These are phyloP conservation scores for Odontophorus gujanensis DNA, from an alignment of 2,113 vertebrate species.

Conservation along the genomic window DNA sequence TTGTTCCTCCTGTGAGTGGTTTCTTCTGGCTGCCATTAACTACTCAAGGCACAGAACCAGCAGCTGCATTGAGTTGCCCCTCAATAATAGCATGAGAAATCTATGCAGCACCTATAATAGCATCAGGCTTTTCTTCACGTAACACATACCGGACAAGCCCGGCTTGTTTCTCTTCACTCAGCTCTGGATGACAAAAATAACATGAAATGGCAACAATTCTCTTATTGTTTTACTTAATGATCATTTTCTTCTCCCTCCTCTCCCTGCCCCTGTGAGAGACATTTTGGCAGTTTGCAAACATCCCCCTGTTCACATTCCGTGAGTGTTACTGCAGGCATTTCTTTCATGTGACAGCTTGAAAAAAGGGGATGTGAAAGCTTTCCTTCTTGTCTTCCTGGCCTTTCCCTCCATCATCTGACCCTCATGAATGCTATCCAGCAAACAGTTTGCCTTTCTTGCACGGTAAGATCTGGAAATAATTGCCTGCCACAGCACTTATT, in stretches of 20 bases:
- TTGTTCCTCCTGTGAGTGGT: background rate
- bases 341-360: slow-evolving; percentile 72
- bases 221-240: slow-evolving; percentile 2
- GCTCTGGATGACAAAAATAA: background rate
- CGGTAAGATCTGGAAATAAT: slow-evolving; percentile 71
- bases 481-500: slow-evolving; percentile 40
- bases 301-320: slow-evolving; percentile 49
- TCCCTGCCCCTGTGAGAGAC: background rate
- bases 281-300: slow-evolving; percentile 19
- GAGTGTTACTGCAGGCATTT: slow-evolving; percentile 57
- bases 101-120: background rate
- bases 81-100: background rate
- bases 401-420: slow-evolving; percentile 57
- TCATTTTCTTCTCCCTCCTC: slow-evolving; percentile 29
- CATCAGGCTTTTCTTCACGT: background rate
- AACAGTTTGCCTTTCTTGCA: slow-evolving; percentile 56
- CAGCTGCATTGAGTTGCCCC: accelerated
- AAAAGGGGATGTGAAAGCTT: slow-evolving; percentile 60
- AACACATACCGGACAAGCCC: accelerated
- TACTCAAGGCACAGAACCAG: background rate
- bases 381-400: slow-evolving; percentile 55
- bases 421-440: slow-evolving; percentile 52
- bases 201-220: background rate
- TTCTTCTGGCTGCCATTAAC: background rate
- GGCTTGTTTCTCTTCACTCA: background rate